Evolutionary conservation across 2,113 vertebrate genomes (phyloP).

Genomic region (Paramormyrops kingsleyae): DNA sequence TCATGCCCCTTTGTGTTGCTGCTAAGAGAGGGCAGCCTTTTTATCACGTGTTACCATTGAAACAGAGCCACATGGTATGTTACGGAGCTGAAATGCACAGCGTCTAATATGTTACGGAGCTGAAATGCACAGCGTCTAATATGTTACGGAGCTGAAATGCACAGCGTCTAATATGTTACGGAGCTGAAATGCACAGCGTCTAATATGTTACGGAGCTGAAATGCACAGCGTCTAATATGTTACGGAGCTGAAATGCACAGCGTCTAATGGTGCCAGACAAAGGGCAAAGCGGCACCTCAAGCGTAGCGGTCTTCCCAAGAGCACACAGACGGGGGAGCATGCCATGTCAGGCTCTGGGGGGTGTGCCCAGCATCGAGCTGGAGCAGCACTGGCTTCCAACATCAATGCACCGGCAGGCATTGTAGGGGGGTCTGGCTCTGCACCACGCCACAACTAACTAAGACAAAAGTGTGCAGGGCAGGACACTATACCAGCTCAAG

Average conservation of each 20-base stretch:
- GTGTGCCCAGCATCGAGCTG: slow-evolving; percentile 38
- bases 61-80: neutral
- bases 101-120: neutral
- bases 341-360: slow-evolving; percentile 25
- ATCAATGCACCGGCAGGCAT: slow-evolving; percentile 39
- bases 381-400: slow-evolving; percentile 32
- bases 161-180: too few species aligned
- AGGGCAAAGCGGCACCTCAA: slow-evolving; percentile 21
- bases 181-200: neutral
- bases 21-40: neutral
- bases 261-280: slow-evolving; percentile 13
- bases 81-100: neutral
- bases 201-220: neutral
- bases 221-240: too few species aligned
- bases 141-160: too few species aligned
- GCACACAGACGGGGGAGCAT: neutral
- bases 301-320: slow-evolving; percentile 7
- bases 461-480: slow-evolving; percentile 32
- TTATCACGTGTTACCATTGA: neutral
- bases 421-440: slow-evolving; percentile 33
- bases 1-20: slow-evolving; percentile 29
- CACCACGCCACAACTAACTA: slow-evolving; percentile 15
- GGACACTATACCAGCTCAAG: slow-evolving; percentile 22
- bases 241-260: neutral
- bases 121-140: slow-evolving; percentile 3